Conservation (phyloP, 2,113 vertebrate species). For the Ceyx melanurus region DNA sequence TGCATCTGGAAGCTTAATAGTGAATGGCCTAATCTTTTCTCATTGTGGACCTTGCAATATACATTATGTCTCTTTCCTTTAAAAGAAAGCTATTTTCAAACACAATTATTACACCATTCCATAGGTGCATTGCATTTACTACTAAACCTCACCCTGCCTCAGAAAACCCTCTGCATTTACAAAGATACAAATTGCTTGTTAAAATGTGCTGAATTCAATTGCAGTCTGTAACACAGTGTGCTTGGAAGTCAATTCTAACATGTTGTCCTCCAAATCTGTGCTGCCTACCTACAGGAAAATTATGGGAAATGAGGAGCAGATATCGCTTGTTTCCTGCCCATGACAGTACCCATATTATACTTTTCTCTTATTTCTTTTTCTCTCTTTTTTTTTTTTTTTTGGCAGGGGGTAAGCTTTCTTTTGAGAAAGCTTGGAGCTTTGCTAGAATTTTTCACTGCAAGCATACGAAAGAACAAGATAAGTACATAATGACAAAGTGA, state of each 20-base stretch:
- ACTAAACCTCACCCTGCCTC: neutral
- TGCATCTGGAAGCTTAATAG: neutral
- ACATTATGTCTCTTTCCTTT: neutral
- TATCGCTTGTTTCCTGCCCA: neutral
- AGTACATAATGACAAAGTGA: neutral
- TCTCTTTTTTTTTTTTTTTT: too few relatives aligned
- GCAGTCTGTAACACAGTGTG: neutral
- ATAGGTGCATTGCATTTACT: neutral
- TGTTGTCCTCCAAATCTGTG: neutral
- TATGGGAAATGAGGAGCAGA: neutral
- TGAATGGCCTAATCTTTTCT: neutral
- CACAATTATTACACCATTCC: neutral
- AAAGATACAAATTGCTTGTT: neutral
- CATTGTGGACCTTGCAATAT: neutral
- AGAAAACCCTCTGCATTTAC: neutral
- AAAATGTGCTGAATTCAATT: neutral
- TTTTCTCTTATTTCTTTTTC: neutral
- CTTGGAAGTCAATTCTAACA: neutral
- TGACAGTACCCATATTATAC: fast-evolving
- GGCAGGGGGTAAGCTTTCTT: too few relatives aligned
- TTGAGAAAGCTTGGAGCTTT: neutral
- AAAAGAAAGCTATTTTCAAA: neutral
- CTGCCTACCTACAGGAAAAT: neutral
- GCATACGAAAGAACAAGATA: neutral
- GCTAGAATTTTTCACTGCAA: neutral